Base-by-base conservation (phyloP, 1,140 invertebrate species). In the Drosophila kohkoa region DNA sequence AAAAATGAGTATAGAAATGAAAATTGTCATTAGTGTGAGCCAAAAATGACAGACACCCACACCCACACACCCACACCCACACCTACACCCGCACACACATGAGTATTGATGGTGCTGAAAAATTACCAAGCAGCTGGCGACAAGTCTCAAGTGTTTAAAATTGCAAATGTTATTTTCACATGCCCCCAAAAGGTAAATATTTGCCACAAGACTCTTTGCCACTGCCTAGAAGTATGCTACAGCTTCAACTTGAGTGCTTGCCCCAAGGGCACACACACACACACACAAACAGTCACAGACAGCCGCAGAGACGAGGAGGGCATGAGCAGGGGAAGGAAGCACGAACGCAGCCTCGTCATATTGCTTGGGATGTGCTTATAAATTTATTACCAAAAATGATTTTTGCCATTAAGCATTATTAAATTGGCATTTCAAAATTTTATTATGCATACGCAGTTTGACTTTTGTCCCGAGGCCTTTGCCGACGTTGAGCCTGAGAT, bases 81-180 rank as follows among this genome's bases (percentile, higher is more conserved):
- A 62, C 41, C 52, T 30, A 58, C 38, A 68, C 30, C 46, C 3
- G 8, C 45, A 43, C n/a, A 11, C 55, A 28, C 28, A 28, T 30
- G 60, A 28, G 57, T 64, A 66, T 77, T 77, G 48, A 58, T 68
- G 57, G 28, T 57, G 72, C 7, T 64, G 62, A 65, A 68, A 68
- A 68, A 68, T 68, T 68, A 68, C 55, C 51, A 59, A 68, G 73
- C 73, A 64, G 68, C 58, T 64, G 65, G 70, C 78, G 65, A 79
- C 75, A 82, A 83, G 80, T 88, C 85, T 88, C 85, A 72, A 88
- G 83, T 89, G 83, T 73, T 88, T 88, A 75, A 88, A 88, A 89
- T 88, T 88, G 86, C 85, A 89, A 88, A 88, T 88, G 85, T 81
- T 83, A 88, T 88, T 88, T 89, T 89, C 85, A 76, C 77, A 89